Base-by-base conservation (phyloP, 2,113 vertebrate genomes). In the Lutjanus erythropterus region DNA sequence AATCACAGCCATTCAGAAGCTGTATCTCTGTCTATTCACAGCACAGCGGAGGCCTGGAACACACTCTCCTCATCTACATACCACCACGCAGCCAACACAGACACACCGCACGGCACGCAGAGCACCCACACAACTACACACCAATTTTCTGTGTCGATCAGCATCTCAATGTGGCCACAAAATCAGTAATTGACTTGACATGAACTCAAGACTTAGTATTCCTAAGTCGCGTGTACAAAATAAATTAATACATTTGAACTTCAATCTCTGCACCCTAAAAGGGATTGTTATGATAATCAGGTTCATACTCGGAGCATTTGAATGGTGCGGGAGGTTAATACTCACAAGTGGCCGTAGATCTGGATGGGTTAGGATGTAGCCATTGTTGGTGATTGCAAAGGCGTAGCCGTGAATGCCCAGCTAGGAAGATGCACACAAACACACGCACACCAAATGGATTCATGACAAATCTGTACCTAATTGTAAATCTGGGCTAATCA, bases 361-460 rank as follows among this genome's bases (percentile, higher is more conserved):
- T 61, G 98, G 98, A 81, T 99, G 98, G 27, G 98, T 99, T 92
- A 99, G 94, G 93, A 99, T 97, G 87, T 99, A 99, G 83, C 98
- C 98, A 18, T 99, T 99, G 95, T 99, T 99, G 69, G 98, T 99
- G 93, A 99, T 99, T 87, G 98, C 98, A 91, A 99, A 99, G 83
- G 98, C 97, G 49, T 99, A 99, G 80, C 98, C 98, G 0, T 99
- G 98, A 94, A 99, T 99, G 78, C 98, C 98, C 93, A 99, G 92
- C 98, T 99, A 79, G n/a, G 27, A 42, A 33, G 31, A 91, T 15
- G 87, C 37, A 89, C 72, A 88, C 25, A 84, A 25, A 39, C 19
- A 86, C 2, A 80, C 49, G 70, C 27, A 83, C 64, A 75, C 67
- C 16, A 4, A 78, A 81, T 41, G 29, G 25, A 84, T 55, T 55